phyloP scores from a whole-genome alignment of 64 coral and sea anemone genomes.

The Platygyra sinensis region DNA sequence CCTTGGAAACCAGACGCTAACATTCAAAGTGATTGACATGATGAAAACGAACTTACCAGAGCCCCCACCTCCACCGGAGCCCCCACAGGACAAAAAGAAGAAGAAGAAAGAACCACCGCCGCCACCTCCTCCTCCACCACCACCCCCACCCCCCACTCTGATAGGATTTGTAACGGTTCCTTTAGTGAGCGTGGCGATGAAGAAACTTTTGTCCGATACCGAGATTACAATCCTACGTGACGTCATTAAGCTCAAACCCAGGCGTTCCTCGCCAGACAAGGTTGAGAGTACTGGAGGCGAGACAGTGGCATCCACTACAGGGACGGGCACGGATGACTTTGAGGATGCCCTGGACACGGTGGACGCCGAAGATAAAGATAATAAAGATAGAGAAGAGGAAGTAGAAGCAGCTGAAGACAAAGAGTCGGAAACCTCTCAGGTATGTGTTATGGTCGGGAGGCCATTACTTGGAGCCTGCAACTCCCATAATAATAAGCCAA shows the following conservation, averaged over 20 bases:
- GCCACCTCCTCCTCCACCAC: conserved; percentile 51
- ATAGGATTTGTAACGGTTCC: conserved; percentile 80
- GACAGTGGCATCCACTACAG: conserved; percentile 29
- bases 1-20: conserved; percentile 85
- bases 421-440: conserved; percentile 20
- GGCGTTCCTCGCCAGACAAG: conserved; percentile 32
- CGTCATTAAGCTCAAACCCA: conserved; percentile 74
- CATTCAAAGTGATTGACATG: conserved; percentile 85
- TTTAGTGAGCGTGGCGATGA: conserved; percentile 90
- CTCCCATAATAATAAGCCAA: no score
- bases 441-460: not conserved
- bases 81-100: conserved; percentile 40
- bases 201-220: conserved; percentile 81
- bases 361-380: not conserved
- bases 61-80: conserved; percentile 41
- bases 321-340: conserved; percentile 36
- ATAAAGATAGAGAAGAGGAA: conserved; percentile 19
- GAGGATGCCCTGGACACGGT: conserved; percentile 32
- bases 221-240: conserved; percentile 90
- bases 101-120: conserved; percentile 27
- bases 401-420: not conserved
- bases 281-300: conserved; percentile 27
- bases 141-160: conserved; percentile 42
- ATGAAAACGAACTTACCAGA: conserved; percentile 64
- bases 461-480: no score